phyloP scores from a whole-genome alignment of 2,888 invertebrate species.

The Agelastica alni region DNA sequence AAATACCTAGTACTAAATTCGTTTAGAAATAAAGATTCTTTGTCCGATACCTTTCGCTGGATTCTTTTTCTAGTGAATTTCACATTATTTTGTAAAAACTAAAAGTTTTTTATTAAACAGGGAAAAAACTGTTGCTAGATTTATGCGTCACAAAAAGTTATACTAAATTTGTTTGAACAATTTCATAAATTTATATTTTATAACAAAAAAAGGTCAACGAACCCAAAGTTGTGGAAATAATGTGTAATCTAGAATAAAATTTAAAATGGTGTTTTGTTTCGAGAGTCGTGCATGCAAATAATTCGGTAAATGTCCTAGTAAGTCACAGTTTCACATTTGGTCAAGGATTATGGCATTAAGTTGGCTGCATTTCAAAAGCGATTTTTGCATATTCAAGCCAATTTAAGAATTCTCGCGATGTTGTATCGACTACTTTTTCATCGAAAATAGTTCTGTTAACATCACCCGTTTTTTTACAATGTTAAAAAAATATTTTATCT shows the following conservation, averaged over 20 bases:
- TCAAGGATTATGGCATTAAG: constrained; percentile 17
- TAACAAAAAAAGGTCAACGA: neutral
- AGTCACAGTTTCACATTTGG: constrained; percentile 12
- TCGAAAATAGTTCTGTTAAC: neutral
- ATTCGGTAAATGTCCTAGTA: neutral
- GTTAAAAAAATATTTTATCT: no score
- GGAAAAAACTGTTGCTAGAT: no score
- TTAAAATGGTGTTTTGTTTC: neutral
- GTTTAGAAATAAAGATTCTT: no score
- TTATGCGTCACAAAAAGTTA: no score
- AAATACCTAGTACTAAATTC: no score
- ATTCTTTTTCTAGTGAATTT: no score
- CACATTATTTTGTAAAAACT: no score
- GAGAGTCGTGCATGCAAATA: neutral
- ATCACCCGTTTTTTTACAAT: no score
- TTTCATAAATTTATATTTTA: no score
- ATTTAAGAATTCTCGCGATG: constrained; percentile 9
- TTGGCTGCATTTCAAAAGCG: constrained; percentile 15
- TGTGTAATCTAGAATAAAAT: neutral
- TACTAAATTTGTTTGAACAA: no score
- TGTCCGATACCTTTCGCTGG: no score
- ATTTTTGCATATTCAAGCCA: constrained; percentile 11
- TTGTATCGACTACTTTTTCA: neutral
- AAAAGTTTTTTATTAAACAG: no score
- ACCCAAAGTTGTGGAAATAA: neutral